Evolutionary conservation across 2,888 invertebrate species (phyloP), one percentile per base, ranked within the genome.

Genomic region (Noctua comes): DNA sequence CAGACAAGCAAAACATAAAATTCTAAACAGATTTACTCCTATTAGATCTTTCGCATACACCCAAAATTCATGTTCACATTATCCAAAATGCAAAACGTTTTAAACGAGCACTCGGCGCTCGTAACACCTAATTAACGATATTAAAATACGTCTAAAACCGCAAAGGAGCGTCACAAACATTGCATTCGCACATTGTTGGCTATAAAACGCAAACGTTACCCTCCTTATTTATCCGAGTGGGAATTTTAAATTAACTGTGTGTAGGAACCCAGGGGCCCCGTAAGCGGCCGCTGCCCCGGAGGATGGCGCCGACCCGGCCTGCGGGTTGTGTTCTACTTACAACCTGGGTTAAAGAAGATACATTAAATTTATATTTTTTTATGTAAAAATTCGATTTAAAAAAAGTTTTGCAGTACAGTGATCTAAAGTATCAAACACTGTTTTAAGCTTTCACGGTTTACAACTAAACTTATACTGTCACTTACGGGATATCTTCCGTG

Each of bases 171-270:
- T 94, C 95, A 91, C 93, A 92, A 93, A 93, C 95, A 94, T 93
- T 95, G 95, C 95, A 94, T 96, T 96, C 95, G 96, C 96, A 95
- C 96, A 92, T 94, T 94, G 95, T 95, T 93, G 94, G 95, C 96
- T 93, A 96, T 97, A 96, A 97, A 97, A 96, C 96, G 96, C 96
- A 97, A 97, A 92, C 96, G 96, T 90, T 95, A 95, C 96, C 96
- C 96, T 95, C 96, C 96, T 96, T 95, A 96, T 96, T 96, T 96
- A 96, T 96, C 94, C 95, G 94, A 95, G 95, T 95, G 96, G 95
- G 96, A 95, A 96, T 96, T 97, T 97, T 96, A 96, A 97, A 97
- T 97, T 97, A 97, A 97, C 96, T 96, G 95, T 93, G 95, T 96
- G 96, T 94, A 96, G 93, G 94, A 92, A 93, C 95, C 95, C 95